Percentiles rank a stretch among this genome's conserved stretches.
Evolutionary conservation across 2,888 invertebrate genomes (phyloP).

Genomic region (Dryobotodes eremita): DNA sequence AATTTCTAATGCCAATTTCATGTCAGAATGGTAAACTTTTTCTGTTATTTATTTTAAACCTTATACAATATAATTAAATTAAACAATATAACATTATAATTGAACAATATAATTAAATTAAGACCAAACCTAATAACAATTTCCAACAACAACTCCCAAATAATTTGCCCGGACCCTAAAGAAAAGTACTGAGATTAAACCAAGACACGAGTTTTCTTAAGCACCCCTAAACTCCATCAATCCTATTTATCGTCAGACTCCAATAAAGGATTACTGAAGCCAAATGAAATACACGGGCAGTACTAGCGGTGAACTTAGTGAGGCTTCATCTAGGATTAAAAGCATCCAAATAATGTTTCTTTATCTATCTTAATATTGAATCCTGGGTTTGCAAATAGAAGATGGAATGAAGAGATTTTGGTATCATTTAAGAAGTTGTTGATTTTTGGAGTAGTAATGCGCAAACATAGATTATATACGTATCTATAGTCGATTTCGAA

Average conservation of each 20-base stretch:
- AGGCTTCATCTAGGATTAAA: slow-evolving; percentile 33
- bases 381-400: slow-evolving; percentile 20
- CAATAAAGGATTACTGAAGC: slow-evolving; percentile 53
- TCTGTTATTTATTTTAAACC: no score
- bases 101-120: not conserved
- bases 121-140: not conserved
- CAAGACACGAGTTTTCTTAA: slow-evolving; percentile 30
- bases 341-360: slow-evolving; percentile 25
- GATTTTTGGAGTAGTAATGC: not conserved
- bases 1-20: not conserved
- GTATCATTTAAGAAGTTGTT: not conserved
- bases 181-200: slow-evolving; percentile 26
- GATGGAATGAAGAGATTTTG: not conserved
- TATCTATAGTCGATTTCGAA: not conserved
- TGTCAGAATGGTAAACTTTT: not conserved
- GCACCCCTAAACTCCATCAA: slow-evolving; percentile 53
- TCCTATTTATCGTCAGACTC: slow-evolving; percentile 50
- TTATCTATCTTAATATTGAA: slow-evolving; percentile 25
- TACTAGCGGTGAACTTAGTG: slow-evolving; percentile 36
- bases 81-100: no score
- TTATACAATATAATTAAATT: not conserved
- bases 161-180: not conserved
- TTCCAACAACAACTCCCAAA: not conserved
- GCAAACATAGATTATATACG: not conserved
- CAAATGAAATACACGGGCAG: slow-evolving; percentile 49